Percentiles rank a stretch among this genome's conserved stretches.
These are phyloP conservation scores for Beaufortia kweichowensis DNA, from an alignment of 2,113 vertebrate genomes.

Conservation along the genomic window DNA sequence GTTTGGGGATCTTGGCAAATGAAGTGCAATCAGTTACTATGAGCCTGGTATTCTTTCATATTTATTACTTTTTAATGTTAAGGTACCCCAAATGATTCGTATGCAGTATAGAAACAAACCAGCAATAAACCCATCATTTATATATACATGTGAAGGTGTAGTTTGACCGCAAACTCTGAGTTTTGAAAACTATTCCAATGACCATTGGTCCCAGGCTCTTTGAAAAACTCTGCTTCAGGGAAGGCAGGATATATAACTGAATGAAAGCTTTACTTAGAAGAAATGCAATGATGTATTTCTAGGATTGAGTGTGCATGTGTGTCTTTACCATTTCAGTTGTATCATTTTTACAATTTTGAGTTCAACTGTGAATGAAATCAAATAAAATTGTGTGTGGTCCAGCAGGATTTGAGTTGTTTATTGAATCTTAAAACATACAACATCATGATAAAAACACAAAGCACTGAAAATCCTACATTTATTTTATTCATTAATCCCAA, in stretches of 20 bases:
- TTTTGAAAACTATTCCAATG: constrained; percentile 56
- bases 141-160: constrained; percentile 52
- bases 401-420: neutral
- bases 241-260: constrained; percentile 49
- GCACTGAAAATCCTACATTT: neutral
- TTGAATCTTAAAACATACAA: neutral
- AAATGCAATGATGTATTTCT: constrained; percentile 59
- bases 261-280: constrained; percentile 71
- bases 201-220: constrained; percentile 42
- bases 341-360: constrained; percentile 69
- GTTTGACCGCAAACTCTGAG: neutral
- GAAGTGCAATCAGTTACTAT: constrained; percentile 90
- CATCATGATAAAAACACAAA: neutral
- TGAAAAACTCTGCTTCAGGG: constrained; percentile 62
- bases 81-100: constrained; percentile 69
- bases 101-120: constrained; percentile 76
- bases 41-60: constrained; percentile 81
- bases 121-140: constrained; percentile 75
- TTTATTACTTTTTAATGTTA: constrained; percentile 77
- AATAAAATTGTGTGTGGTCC: neutral
- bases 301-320: constrained; percentile 44
- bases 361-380: constrained; percentile 63
- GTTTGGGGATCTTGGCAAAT: constrained; percentile 76
- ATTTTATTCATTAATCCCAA: neutral
- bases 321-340: constrained; percentile 65